A percentile compares a stretch with the other conserved stretches of the same genome.
Evolutionary conservation across 2,113 vertebrate species (phyloP).

Genomic region (Amblyopsis rosae): DNA sequence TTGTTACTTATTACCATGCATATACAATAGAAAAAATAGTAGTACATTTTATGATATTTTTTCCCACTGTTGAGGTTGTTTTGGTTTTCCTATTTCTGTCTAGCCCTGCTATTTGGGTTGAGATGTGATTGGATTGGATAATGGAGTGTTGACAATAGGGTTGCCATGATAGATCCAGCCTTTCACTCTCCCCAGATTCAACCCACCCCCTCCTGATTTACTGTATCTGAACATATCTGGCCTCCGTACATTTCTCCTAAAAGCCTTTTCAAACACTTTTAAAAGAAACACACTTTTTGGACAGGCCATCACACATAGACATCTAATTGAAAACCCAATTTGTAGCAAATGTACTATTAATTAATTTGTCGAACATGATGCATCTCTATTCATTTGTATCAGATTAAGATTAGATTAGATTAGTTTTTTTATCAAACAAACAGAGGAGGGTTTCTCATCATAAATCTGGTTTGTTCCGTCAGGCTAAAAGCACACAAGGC

Average conservation of each 20-base stretch:
- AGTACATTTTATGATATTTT: background rate
- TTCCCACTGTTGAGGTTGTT: constrained; percentile 83
- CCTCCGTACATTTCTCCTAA: constrained; percentile 1
- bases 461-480: background rate
- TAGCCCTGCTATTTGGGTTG: constrained; percentile 78
- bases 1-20: no score
- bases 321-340: background rate
- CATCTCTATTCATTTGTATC: constrained; percentile 8
- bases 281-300: background rate
- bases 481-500: background rate
- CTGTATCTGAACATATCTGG: constrained; percentile 7
- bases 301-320: constrained; percentile 5
- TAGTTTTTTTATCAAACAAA: constrained; percentile 14
- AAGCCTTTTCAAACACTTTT: constrained; percentile 18
- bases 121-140: constrained; percentile 92
- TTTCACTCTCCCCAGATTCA: constrained; percentile 17
- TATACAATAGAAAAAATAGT: no score
- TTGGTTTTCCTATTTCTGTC: constrained; percentile 52
- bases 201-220: background rate
- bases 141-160: constrained; percentile 95
- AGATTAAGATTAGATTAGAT: constrained; percentile 12
- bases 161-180: constrained; percentile 89
- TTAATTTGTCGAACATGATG: background rate
- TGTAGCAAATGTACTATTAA: background rate
- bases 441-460: background rate